These are phyloP conservation scores for Caenorhabditis sp. DNA, from an alignment of 2,888 invertebrate genomes.

Conservation along the genomic window DNA sequence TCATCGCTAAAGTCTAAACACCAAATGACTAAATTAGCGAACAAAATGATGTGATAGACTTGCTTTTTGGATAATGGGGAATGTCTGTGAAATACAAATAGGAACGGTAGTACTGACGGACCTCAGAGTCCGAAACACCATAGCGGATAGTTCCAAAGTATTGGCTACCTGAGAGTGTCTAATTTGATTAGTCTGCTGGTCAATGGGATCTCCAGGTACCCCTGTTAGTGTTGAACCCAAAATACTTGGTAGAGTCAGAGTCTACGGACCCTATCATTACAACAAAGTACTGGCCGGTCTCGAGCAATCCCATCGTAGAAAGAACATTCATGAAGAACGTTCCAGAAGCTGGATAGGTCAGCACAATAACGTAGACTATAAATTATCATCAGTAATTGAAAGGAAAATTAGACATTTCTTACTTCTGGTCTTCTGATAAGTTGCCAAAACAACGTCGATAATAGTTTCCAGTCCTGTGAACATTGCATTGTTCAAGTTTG, in stretches of 20 bases:
- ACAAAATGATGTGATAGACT: conserved; percentile 9
- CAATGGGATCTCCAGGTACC: conserved; percentile 4
- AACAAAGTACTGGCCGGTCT: conserved; percentile 57
- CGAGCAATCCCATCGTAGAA: conserved; percentile 47
- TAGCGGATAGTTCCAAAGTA: conserved; percentile 9
- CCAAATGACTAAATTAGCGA: conserved; percentile 19
- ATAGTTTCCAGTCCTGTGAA: conserved; percentile 44
- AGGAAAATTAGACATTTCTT: neutral
- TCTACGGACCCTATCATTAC: conserved; percentile 44
- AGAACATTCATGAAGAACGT: conserved; percentile 39
- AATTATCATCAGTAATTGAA: neutral
- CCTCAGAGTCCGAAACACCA: conserved; percentile 28
- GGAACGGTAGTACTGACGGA: conserved; percentile 50
- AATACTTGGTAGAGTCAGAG: conserved; percentile 19
- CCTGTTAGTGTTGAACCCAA: conserved; percentile 40
- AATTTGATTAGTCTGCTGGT: neutral
- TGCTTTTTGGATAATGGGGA: conserved; percentile 48
- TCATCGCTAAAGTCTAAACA: conserved; percentile 56
- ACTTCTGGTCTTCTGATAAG: conserved; percentile 52
- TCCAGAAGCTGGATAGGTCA: conserved; percentile 11
- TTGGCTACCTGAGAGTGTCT: neutral
- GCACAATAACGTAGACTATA: conserved; percentile 41
- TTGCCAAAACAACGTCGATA: conserved; percentile 31
- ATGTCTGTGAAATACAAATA: conserved; percentile 48
- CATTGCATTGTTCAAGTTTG: conserved; percentile 16